These are phyloP conservation scores for Alexandromys fortis DNA, from an alignment of 2,113 vertebrate species.

Conservation along the genomic window DNA sequence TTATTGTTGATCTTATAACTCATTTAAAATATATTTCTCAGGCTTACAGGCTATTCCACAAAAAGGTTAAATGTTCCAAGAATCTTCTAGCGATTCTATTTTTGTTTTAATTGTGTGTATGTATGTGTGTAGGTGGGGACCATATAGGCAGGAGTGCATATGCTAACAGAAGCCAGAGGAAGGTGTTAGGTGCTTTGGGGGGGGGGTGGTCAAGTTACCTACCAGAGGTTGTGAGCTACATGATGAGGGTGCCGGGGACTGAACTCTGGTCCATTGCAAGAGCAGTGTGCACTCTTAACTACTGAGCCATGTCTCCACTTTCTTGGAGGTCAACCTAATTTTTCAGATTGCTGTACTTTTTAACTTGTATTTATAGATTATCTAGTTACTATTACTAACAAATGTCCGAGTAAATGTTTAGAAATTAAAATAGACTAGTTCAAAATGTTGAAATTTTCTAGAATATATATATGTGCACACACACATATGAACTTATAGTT, in stretches of 20 bases:
- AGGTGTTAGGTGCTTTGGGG: too few species aligned
- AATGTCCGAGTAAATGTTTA: neutral
- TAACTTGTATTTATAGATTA: neutral
- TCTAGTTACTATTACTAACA: neutral
- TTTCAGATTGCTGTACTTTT: constrained; percentile 27
- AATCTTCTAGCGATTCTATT: neutral
- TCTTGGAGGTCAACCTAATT: neutral
- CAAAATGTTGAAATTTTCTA: neutral
- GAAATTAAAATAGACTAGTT: neutral
- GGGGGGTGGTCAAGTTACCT: neutral
- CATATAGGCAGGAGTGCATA: too few species aligned
- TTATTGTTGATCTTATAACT: neutral
- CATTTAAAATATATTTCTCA: neutral
- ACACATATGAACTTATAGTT: neutral
- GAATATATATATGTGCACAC: neutral
- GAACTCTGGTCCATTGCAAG: neutral
- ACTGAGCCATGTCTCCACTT: neutral
- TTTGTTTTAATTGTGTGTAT: neutral
- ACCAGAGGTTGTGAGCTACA: neutral
- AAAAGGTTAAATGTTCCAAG: neutral
- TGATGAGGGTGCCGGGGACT: neutral
- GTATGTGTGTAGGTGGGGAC: neutral
- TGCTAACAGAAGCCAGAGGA: neutral
- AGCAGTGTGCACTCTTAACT: too few species aligned
- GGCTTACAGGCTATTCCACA: neutral